Conservation (phyloP, 1,140 invertebrate genomes). For the Pantala flavescens region DNA sequence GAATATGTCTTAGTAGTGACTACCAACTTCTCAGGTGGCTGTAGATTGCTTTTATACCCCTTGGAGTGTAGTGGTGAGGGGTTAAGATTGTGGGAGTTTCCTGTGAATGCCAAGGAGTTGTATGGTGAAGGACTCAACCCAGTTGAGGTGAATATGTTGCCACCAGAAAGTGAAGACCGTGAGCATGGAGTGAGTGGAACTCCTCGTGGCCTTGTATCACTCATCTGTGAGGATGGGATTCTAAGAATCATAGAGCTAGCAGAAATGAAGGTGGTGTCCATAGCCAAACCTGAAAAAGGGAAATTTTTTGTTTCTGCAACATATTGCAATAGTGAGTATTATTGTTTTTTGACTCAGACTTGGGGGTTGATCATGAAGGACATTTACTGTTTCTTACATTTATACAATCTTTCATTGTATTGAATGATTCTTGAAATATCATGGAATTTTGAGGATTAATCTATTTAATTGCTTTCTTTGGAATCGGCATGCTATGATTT, state of each 20-base stretch:
- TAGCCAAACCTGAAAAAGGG: conserved; percentile 44
- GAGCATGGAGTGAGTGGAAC: conserved; percentile 22
- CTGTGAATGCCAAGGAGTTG: conserved; percentile 43
- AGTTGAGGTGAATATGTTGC: conserved; percentile 53
- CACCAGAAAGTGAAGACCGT: conserved; percentile 37
- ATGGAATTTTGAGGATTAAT: conserved; percentile 16
- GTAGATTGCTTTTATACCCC: conserved; percentile 44
- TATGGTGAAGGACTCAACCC: conserved; percentile 47
- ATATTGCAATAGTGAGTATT: conserved; percentile 57
- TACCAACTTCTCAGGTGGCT: conserved; percentile 24
- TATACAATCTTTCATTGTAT: too few species aligned
- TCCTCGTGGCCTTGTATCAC: conserved; percentile 34
- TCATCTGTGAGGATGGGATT: conserved; percentile 57
- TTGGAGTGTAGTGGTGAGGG: conserved; percentile 36
- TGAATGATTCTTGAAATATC: too few species aligned
- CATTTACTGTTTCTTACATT: not conserved
- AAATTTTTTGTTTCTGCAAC: conserved; percentile 60
- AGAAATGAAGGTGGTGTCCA: conserved; percentile 49
- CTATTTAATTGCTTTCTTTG: conserved; percentile 23
- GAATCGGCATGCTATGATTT: too few species aligned
- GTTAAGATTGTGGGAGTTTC: conserved; percentile 14
- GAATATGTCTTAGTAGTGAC: conserved; percentile 52
- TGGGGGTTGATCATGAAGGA: too few species aligned
- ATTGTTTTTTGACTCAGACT: not conserved
- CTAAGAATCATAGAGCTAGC: conserved; percentile 54